These are phyloP conservation scores for Ginglymostoma cirratum DNA, from an alignment of 2,113 vertebrate genomes.

Conservation along the genomic window DNA sequence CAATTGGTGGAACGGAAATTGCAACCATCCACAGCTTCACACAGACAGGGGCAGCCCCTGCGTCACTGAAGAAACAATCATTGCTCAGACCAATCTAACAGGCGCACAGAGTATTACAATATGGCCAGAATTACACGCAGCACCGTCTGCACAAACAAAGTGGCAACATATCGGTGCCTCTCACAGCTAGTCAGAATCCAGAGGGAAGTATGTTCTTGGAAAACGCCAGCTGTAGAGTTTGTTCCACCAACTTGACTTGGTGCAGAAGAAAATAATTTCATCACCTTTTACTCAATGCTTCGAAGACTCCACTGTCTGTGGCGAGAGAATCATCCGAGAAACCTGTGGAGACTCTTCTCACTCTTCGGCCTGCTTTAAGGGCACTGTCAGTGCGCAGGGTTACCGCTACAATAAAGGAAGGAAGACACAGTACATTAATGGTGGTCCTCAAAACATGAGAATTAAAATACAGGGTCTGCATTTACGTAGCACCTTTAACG, in stretches of 20 bases:
- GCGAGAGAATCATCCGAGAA: constrained; percentile 87
- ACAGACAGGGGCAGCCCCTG: not conserved
- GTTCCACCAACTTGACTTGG: no score
- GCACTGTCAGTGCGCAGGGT: constrained; percentile 77
- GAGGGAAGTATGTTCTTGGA: not conserved
- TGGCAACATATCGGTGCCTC: not conserved
- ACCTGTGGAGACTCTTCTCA: constrained; percentile 77
- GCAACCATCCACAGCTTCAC: not conserved
- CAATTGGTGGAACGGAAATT: not conserved
- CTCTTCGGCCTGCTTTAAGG: constrained; percentile 71
- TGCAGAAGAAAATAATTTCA: constrained; percentile 19
- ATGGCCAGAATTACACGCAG: not conserved
- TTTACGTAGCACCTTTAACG: not conserved
- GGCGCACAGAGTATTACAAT: not conserved
- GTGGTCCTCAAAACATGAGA: not conserved
- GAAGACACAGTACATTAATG: not conserved
- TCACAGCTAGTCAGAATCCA: not conserved
- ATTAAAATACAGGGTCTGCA: not conserved
- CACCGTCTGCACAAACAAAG: not conserved
- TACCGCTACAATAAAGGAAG: constrained; percentile 60
- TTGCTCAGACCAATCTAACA: not conserved
- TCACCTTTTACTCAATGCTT: constrained; percentile 89
- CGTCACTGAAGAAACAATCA: not conserved
- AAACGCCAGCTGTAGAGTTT: not conserved
- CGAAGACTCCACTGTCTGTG: constrained; percentile 94